Percentiles rank a stretch among this genome's conserved stretches.
Conservation (phyloP, 2,797 vertebrate genomes). For the Hoplostethus atlanticus region DNA sequence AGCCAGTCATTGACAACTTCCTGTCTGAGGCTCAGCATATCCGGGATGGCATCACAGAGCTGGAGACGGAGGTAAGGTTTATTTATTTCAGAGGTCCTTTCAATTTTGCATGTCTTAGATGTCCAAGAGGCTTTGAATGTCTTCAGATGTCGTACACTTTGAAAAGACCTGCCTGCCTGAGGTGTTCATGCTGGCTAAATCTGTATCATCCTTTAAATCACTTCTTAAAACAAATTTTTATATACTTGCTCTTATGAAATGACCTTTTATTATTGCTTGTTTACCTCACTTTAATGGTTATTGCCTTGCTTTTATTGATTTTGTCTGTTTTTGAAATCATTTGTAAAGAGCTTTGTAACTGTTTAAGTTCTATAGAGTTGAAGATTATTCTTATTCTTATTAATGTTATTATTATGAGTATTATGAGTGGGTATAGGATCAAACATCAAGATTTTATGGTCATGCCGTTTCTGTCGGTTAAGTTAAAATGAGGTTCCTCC, state of each 20-base stretch:
- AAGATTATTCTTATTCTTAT: too few species aligned
- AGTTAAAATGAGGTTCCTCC: not conserved
- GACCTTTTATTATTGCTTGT: too few species aligned
- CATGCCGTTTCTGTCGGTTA: not conserved
- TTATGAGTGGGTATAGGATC: not conserved
- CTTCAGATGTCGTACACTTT: too few species aligned
- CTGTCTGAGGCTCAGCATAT: constrained; percentile 89
- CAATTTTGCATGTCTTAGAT: too few species aligned
- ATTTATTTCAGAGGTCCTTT: not conserved
- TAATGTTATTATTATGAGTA: too few species aligned
- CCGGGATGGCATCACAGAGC: constrained; percentile 85
- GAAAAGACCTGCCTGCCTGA: too few species aligned
- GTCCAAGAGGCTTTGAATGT: too few species aligned
- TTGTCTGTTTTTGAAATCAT: not conserved
- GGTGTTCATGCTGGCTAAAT: too few species aligned
- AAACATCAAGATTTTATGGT: not conserved
- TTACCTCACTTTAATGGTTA: not conserved
- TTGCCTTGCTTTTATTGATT: not conserved
- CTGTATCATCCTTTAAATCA: too few species aligned
- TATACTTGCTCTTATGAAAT: too few species aligned
- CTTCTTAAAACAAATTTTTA: too few species aligned
- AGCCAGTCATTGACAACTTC: constrained; percentile 90
- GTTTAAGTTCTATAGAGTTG: too few species aligned
- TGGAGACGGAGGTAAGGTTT: constrained; percentile 86
- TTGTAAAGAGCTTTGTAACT: not conserved